Percentiles rank a stretch among this genome's conserved stretches.
Conservation (phyloP, 2,888 invertebrate genomes). For the Napeogenes inachia region DNA sequence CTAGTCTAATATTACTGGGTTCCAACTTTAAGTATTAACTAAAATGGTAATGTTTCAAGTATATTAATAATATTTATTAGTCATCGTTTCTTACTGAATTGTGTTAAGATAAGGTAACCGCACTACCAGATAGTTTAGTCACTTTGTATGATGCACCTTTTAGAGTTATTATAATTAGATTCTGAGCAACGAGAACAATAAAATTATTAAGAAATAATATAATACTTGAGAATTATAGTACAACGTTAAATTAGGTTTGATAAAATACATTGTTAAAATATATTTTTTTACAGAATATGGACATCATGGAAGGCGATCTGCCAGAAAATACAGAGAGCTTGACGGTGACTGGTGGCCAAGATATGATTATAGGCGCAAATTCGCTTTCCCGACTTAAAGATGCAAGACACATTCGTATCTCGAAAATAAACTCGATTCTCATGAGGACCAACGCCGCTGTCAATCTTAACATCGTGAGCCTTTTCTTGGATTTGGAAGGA, state of each 20-base stretch:
- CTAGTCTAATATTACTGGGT: no score
- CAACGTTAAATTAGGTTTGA: no score
- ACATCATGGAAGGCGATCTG: slow-evolving; percentile 70
- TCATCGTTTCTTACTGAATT: not conserved
- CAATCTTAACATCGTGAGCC: slow-evolving; percentile 77
- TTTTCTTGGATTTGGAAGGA: slow-evolving; percentile 78
- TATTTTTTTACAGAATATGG: slow-evolving; percentile 59
- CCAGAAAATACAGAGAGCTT: slow-evolving; percentile 79
- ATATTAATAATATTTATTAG: slow-evolving; percentile 1
- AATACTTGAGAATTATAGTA: no score
- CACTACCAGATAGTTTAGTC: slow-evolving; percentile 3
- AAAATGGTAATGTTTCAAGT: not conserved
- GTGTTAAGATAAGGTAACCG: slow-evolving; percentile 3
- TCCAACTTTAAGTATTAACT: no score
- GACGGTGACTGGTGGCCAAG: slow-evolving; percentile 74
- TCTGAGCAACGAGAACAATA: not conserved
- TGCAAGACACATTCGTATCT: slow-evolving; percentile 74
- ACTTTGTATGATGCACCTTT: not conserved
- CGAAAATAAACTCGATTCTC: slow-evolving; percentile 70
- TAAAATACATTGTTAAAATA: not conserved
- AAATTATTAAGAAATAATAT: no score
- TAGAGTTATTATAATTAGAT: not conserved
- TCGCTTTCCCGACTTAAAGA: slow-evolving; percentile 77
- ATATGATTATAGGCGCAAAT: slow-evolving; percentile 73
- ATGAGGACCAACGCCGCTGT: slow-evolving; percentile 79